phyloP scores from a whole-genome alignment of 2,888 invertebrate species.

The Alcis repandata region DNA sequence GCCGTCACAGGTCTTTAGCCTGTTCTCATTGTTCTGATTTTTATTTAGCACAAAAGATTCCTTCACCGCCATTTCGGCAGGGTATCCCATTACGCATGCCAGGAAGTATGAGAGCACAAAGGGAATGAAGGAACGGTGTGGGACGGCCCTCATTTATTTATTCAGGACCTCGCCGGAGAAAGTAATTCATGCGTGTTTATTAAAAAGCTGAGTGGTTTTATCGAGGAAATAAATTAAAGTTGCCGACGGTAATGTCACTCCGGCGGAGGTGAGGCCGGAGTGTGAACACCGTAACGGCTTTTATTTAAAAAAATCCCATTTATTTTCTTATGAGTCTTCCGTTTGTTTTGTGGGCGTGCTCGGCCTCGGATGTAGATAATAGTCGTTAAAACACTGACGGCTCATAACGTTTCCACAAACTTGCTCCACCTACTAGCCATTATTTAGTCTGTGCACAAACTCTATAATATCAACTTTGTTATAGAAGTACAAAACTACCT shows the following conservation, averaged over 20 bases:
- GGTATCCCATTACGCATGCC: constrained; percentile 81
- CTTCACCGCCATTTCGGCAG: constrained; percentile 69
- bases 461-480: too few species aligned
- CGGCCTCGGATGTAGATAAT: not conserved
- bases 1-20: constrained; percentile 56
- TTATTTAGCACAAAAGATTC: constrained; percentile 75
- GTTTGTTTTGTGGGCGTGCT: constrained; percentile 24
- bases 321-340: constrained; percentile 33
- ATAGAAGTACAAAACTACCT: too few species aligned
- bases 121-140: constrained; percentile 74
- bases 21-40: constrained; percentile 68
- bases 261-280: constrained; percentile 32
- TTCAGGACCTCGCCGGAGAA: constrained; percentile 74
- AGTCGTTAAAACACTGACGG: not conserved
- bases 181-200: constrained; percentile 82
- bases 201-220: constrained; percentile 74
- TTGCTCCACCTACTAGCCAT: too few species aligned
- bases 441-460: too few species aligned
- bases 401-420: not conserved
- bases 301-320: constrained; percentile 20
- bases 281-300: constrained; percentile 29
- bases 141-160: constrained; percentile 79
- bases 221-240: constrained; percentile 66
- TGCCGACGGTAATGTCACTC: constrained; percentile 47
- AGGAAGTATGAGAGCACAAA: constrained; percentile 76